A percentile compares a stretch with the other conserved stretches of the same genome.
Evolutionary conservation across 2,888 invertebrate species (phyloP).

Genomic region (Tillus elongatus): DNA sequence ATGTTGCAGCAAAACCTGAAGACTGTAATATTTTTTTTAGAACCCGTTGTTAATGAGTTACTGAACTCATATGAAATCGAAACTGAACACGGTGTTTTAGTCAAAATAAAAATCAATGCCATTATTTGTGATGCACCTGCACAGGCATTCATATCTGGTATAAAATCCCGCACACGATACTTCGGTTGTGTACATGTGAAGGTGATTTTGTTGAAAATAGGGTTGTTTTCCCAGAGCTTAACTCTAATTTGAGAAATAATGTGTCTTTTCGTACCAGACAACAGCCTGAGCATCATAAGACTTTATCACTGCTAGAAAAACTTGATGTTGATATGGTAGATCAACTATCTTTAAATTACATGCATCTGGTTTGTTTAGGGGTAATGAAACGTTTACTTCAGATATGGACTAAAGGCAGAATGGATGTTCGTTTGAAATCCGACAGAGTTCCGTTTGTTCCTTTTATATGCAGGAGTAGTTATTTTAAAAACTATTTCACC

Average conservation of each 20-base stretch:
- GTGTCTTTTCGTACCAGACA: conserved; percentile 9
- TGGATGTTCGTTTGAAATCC: conserved; percentile 2
- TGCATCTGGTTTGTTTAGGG: conserved; percentile 21
- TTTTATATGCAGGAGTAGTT: conserved; percentile 21
- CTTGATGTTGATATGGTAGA: conserved; percentile 4
- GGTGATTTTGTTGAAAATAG: conserved; percentile 13
- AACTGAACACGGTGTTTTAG: conserved; percentile 5
- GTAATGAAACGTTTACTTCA: conserved; percentile 20
- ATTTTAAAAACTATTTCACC: conserved; percentile 17
- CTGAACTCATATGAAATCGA: conserved; percentile 10
- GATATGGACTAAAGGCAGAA: conserved; percentile 12
- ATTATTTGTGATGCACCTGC: conserved; percentile 16
- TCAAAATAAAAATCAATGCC: conserved; percentile 10
- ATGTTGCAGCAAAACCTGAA: conserved; percentile 17
- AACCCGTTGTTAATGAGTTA: conserved; percentile 14
- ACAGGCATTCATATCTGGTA: conserved; percentile 11
- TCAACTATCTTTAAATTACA: conserved; percentile 13
- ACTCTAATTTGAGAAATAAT: conserved; percentile 12
- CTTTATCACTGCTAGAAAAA: conserved; percentile 10
- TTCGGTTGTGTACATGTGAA: conserved; percentile 14
- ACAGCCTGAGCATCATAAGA: conserved; percentile 11
- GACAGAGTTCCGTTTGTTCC: conserved; percentile 20
- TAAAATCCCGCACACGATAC: conserved; percentile 13
- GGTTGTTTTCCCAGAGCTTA: conserved; percentile 13
- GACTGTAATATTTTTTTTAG: conserved; percentile 15